phyloP scores from a whole-genome alignment of 2,797 vertebrate genomes.

The Percopsis omiscomaycus region DNA sequence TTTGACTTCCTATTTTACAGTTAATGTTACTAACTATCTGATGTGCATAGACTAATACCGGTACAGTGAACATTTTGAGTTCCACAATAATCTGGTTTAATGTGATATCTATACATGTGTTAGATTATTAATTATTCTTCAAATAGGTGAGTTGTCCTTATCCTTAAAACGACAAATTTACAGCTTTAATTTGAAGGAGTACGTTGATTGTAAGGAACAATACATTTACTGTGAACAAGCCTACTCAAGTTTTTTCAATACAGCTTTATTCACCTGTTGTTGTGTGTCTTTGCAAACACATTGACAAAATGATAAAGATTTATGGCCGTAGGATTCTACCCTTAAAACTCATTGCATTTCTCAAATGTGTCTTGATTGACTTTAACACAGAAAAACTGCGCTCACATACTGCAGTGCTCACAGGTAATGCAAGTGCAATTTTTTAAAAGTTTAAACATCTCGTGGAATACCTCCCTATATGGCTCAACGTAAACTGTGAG shows the following conservation, averaged over 20 bases:
- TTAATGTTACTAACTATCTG: not conserved
- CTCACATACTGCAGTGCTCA: conserved; percentile 3
- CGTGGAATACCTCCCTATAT: conserved; percentile 17
- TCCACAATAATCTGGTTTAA: not conserved
- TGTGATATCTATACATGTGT: not conserved
- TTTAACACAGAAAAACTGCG: conserved; percentile 10
- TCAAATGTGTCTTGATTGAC: not conserved
- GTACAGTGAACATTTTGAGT: not conserved
- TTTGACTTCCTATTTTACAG: not conserved
- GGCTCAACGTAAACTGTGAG: conserved; percentile 27
- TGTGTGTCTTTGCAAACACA: conserved; percentile 28
- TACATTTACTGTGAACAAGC: not conserved
- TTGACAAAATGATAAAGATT: conserved; percentile 27
- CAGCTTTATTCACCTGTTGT: conserved; percentile 6
- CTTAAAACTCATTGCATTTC: conserved; percentile 1
- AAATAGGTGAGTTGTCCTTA: not conserved
- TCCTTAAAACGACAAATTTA: not conserved
- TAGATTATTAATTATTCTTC: not conserved
- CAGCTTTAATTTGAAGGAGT: not conserved
- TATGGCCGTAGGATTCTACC: conserved; percentile 13
- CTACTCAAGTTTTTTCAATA: not conserved
- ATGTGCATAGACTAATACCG: conserved; percentile 2
- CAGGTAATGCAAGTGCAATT: not conserved
- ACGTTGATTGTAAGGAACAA: not conserved
- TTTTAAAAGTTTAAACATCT: conserved; percentile 26